phyloP scores from a whole-genome alignment of 2,797 vertebrate genomes.

The Mus caroli region DNA sequence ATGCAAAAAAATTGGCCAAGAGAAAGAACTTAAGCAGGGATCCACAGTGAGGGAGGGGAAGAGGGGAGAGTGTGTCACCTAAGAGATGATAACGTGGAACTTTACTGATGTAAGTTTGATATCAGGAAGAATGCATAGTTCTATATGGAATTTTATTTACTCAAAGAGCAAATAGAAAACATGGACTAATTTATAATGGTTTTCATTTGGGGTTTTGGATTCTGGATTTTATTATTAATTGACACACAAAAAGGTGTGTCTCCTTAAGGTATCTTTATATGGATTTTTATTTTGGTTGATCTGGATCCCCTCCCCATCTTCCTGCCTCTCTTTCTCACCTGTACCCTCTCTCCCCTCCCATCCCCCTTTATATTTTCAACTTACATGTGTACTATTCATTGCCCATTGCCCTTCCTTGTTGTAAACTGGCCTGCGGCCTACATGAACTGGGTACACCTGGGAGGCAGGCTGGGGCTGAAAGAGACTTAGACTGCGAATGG shows the following conservation, averaged over 20 bases:
- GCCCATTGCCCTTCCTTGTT: too few species aligned
- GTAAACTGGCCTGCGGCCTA: too few species aligned
- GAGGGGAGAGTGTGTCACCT: not conserved
- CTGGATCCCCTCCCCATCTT: not conserved
- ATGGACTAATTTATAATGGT: not conserved
- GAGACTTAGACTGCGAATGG: too few species aligned
- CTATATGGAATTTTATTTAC: not conserved
- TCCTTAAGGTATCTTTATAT: too few species aligned
- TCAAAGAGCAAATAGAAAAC: not conserved
- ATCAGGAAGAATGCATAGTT: not conserved
- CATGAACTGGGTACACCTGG: too few species aligned
- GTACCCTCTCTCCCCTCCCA: not conserved
- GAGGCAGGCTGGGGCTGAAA: too few species aligned
- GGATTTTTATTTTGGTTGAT: not conserved
- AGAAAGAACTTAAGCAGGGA: not conserved
- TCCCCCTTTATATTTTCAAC: not conserved
- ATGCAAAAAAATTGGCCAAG: not conserved
- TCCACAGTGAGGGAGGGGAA: not conserved
- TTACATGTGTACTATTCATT: not conserved
- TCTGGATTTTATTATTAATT: not conserved
- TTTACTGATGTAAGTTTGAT: not conserved
- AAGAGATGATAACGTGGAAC: not conserved
- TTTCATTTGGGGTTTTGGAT: not conserved
- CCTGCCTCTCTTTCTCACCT: not conserved
- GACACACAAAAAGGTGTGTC: not conserved